Percentiles rank a stretch among this genome's conserved stretches.
phyloP scores from a whole-genome alignment of 1,140 invertebrate species.

The Pogonomyrmex barbatus region DNA sequence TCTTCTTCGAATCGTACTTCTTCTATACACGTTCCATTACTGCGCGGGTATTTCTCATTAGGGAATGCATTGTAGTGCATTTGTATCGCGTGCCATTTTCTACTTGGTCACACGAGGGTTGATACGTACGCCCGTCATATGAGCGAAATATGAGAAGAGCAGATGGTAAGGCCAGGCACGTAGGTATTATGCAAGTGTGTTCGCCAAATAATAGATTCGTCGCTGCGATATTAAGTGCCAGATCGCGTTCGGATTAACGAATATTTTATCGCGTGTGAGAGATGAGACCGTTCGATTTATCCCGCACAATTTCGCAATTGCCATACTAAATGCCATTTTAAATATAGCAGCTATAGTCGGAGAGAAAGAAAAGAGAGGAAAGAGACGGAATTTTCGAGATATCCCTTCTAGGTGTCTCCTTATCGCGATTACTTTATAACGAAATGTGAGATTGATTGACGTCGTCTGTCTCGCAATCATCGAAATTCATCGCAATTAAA shows the following conservation, averaged over 20 bases:
- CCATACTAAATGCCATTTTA: neutral
- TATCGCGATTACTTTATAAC: slow-evolving; percentile 4
- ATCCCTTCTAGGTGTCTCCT: too few species aligned
- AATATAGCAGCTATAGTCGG: neutral
- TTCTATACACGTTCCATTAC: slow-evolving; percentile 8
- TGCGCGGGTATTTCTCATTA: slow-evolving; percentile 14
- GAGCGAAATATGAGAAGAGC: slow-evolving; percentile 39
- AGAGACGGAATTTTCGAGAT: neutral
- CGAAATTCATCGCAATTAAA: neutral
- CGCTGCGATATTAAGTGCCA: slow-evolving; percentile 19
- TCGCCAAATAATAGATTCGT: slow-evolving; percentile 41
- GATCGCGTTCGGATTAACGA: neutral
- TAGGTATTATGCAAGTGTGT: slow-evolving; percentile 5
- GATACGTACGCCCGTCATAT: neutral
- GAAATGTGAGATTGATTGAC: neutral
- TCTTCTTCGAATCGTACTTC: neutral
- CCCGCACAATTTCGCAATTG: neutral
- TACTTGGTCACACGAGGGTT: neutral
- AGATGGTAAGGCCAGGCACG: neutral
- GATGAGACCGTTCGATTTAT: slow-evolving; percentile 26
- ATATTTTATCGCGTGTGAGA: slow-evolving; percentile 39
- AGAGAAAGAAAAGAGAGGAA: neutral
- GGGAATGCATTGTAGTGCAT: slow-evolving; percentile 8
- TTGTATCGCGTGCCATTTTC: neutral
- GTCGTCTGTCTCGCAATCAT: neutral